Evolutionary conservation across 2,797 vertebrate species (phyloP).

Genomic region (Acanthurus lineatus): DNA sequence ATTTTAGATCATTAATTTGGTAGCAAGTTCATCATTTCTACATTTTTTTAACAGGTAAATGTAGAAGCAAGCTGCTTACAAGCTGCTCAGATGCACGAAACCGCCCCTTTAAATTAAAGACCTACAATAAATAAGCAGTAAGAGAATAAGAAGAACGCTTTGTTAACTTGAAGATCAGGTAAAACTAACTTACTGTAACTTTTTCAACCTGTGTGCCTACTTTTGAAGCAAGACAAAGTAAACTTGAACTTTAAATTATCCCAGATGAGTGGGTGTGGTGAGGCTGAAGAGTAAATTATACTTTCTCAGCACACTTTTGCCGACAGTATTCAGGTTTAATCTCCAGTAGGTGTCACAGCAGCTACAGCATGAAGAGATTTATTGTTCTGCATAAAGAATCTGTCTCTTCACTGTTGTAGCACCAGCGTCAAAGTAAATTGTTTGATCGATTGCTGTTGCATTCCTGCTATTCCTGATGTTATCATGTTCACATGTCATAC

Average conservation of each 20-base stretch:
- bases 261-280: not conserved
- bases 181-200: not conserved
- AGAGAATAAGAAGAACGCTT: not conserved
- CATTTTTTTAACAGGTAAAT: not conserved
- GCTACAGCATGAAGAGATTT: conserved; percentile 30
- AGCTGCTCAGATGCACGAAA: not conserved
- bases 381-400: conserved; percentile 10
- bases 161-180: not conserved
- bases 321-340: too few species aligned
- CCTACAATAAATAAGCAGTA: not conserved
- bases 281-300: conserved; percentile 25
- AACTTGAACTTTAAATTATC: not conserved
- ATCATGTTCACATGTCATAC: conserved; percentile 15
- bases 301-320: conserved; percentile 8
- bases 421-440: conserved; percentile 16
- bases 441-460: conserved; percentile 6
- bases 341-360: conserved; percentile 25
- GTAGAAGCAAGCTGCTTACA: not conserved
- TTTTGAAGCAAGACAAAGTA: not conserved
- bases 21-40: not conserved
- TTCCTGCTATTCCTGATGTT: conserved; percentile 11
- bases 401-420: conserved; percentile 1
- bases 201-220: too few species aligned
- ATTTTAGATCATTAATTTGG: not conserved
- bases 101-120: not conserved